Percentiles rank a stretch among this genome's conserved stretches.
Evolutionary conservation across 2,113 vertebrate species (phyloP).

Genomic region (Ivindomyrus marchei): DNA sequence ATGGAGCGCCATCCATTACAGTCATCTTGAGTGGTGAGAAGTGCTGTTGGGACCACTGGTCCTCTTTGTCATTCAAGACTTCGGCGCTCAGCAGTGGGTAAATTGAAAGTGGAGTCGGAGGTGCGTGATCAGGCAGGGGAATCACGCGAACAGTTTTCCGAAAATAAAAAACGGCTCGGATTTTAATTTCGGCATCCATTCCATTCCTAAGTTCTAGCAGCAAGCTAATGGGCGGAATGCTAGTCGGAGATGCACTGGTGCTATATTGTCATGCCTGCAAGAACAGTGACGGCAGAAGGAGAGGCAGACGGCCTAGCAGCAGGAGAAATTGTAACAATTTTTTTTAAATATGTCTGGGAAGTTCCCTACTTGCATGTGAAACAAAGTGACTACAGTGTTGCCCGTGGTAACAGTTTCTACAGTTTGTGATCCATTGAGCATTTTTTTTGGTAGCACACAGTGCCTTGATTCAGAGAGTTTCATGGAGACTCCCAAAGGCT

Average conservation of each 20-base stretch:
- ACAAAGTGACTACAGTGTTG: constrained; percentile 44
- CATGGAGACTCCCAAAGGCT: constrained; percentile 38
- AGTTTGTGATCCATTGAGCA: constrained; percentile 47
- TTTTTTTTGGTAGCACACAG: constrained; percentile 38
- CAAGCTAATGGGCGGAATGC: not conserved
- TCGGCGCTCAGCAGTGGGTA: constrained; percentile 22
- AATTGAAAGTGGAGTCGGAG: not conserved
- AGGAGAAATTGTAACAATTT: not conserved
- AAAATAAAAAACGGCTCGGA: not conserved
- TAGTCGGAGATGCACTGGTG: not conserved
- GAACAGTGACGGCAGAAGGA: not conserved
- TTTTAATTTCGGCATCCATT: not conserved
- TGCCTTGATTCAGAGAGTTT: constrained; percentile 37
- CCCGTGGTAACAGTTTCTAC: constrained; percentile 53
- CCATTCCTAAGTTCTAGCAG: not conserved
- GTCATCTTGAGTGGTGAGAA: constrained; percentile 39
- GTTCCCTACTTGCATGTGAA: constrained; percentile 36
- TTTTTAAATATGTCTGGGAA: constrained; percentile 31
- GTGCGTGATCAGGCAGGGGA: not conserved
- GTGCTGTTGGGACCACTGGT: constrained; percentile 5
- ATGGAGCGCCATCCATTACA: constrained; percentile 41
- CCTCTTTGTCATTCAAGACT: constrained; percentile 27
- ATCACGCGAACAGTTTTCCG: not conserved
- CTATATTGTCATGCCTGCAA: not conserved
- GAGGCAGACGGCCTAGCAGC: not conserved